Percentiles rank a stretch among this genome's conserved stretches.
These are phyloP conservation scores for Pocota personata DNA, from an alignment of 2,888 invertebrate species.

Conservation along the genomic window DNA sequence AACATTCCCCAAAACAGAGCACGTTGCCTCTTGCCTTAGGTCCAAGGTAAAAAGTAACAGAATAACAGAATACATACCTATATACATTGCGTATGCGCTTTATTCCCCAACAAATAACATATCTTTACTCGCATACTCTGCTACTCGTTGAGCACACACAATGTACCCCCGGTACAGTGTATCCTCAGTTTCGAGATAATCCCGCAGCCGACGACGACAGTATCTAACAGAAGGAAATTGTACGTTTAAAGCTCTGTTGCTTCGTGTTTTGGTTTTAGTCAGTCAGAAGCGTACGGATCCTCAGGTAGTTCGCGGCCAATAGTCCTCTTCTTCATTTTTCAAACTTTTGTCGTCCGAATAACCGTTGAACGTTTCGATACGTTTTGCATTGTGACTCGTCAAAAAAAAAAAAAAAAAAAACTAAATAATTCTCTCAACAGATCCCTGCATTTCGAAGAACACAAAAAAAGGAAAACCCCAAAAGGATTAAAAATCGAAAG, in stretches of 20 bases:
- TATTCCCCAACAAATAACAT: constrained; percentile 29
- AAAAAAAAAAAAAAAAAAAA: neutral
- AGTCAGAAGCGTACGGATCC: constrained; percentile 81
- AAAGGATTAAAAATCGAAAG: constrained; percentile 15
- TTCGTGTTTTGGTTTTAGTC: constrained; percentile 76
- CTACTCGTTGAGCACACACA: constrained; percentile 20
- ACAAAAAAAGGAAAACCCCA: neutral
- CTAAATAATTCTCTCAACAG: neutral
- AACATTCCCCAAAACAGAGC: constrained; percentile 31
- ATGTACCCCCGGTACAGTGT: constrained; percentile 20
- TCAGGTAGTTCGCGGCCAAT: constrained; percentile 78
- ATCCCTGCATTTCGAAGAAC: constrained; percentile 30
- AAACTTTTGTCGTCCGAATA: constrained; percentile 25
- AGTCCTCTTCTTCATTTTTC: constrained; percentile 47
- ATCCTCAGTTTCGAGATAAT: constrained; percentile 53
- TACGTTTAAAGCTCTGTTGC: constrained; percentile 61
- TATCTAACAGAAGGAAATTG: constrained; percentile 50
- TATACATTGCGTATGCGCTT: constrained; percentile 65
- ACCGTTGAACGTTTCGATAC: constrained; percentile 30
- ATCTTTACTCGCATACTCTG: constrained; percentile 17
- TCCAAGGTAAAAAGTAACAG: constrained; percentile 61
- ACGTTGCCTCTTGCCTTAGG: constrained; percentile 34
- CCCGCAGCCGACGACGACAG: constrained; percentile 35
- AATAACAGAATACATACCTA: constrained; percentile 38
- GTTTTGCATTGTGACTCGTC: constrained; percentile 13